Conservation (phyloP, 2,797 vertebrate genomes). For the Eidolon dupreanum region DNA sequence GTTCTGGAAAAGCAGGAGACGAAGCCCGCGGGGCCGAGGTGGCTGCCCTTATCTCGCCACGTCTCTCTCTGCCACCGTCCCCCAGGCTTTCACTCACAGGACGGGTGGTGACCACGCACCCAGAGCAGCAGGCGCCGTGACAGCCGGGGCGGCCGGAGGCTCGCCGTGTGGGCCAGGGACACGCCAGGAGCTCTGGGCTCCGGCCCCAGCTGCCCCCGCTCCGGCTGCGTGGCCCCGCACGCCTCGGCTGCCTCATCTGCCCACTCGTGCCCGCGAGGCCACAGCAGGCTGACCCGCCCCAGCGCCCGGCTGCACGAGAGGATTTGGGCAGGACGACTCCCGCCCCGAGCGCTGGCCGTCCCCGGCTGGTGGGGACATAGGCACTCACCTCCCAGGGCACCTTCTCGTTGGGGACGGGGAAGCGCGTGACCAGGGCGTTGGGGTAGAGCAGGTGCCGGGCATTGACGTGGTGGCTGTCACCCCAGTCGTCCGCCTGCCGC, state of each 20-base stretch:
- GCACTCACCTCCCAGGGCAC: conserved; percentile 95
- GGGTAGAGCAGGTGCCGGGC: conserved; percentile 92
- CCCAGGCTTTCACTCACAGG: too few species aligned
- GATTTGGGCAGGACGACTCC: neutral
- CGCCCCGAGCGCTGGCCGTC: accelerated
- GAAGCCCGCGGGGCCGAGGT: neutral
- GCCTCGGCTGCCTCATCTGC: neutral
- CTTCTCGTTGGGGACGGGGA: conserved; percentile 96
- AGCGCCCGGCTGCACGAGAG: accelerated
- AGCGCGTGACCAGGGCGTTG: conserved; percentile 86
- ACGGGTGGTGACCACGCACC: too few species aligned
- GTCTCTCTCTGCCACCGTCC: neutral
- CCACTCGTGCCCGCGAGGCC: neutral
- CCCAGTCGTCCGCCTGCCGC: conserved; percentile 70
- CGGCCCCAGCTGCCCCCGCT: neutral
- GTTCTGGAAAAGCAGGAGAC: neutral
- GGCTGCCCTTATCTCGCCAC: accelerated
- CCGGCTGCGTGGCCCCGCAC: accelerated
- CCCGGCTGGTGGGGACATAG: neutral
- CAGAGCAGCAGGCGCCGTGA: neutral
- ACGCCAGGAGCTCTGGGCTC: neutral
- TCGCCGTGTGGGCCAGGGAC: neutral
- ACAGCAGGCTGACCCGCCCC: accelerated
- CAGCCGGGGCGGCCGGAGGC: accelerated
- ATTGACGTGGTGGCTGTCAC: conserved; percentile 83